Evolutionary conservation across 2,113 vertebrate species (phyloP), one percentile per base, ranked within the genome.

Genomic region (Cairina moschata): DNA sequence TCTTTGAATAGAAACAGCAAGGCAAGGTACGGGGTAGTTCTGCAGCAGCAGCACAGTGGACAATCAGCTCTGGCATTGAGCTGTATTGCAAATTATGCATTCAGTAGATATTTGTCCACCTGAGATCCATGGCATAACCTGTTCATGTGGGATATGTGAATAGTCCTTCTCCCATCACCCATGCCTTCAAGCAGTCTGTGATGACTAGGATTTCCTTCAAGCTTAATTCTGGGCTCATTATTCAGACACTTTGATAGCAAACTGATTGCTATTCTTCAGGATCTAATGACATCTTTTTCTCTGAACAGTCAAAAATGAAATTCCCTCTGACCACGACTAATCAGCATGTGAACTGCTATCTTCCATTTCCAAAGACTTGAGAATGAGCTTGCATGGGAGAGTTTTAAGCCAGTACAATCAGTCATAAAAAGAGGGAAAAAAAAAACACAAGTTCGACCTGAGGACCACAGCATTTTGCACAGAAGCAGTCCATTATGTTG

Each of bases 101-200:
- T 2, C 42, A 13, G 86, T 4, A 66, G 54, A 77, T 6, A 5
- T 63, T 34, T 26, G 9, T 50, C 48, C 36, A 44, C 36, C 67
- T 56, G 17, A 38, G 40, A 50, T 5, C 13, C 22, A 7, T 5
- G 11, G 8, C 31, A 7, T 46, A 0, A 0, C 60, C 32, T 2
- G 11, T 44, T 44, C 22, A 12, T 0, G 0, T 13, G 44, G 48
- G 50, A 17, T 21, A 18, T 17, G 23, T 25, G 18, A 58, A 26
- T 15, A 59, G 34, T 34, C 16, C 34, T 31, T 8, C 26, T 74
- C 31, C 60, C 34, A 31, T 14, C 60, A 44, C 55, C 34, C 29
- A 38, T 9, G 25, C 14, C 56, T 52, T 25, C 32, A 81, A 76
- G n/a, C 42, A 40, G 13, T 23, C 69, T 52, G 2, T 18, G 8